Conservation (phyloP, 2,113 vertebrate species). For the Sardina pilchardus region DNA sequence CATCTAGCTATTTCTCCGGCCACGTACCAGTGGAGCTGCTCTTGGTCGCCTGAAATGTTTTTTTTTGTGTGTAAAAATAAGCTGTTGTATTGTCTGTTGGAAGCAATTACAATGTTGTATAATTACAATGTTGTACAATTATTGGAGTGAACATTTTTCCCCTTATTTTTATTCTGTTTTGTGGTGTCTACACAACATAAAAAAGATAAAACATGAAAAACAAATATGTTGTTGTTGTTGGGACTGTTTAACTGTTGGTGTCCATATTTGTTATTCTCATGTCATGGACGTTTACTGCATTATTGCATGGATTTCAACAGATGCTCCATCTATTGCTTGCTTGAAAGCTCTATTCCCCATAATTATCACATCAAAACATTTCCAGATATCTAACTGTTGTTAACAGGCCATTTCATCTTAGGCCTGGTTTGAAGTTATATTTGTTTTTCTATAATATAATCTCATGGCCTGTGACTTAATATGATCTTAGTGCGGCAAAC, state of each 20-base stretch:
- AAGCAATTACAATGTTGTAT: neutral
- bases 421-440: neutral
- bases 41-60: neutral
- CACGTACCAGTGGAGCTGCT: neutral
- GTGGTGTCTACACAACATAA: neutral
- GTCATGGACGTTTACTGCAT: neutral
- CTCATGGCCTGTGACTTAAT: neutral
- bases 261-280: neutral
- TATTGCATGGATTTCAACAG: neutral
- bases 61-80: neutral
- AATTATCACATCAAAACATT: conserved; percentile 3
- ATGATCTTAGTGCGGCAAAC: neutral
- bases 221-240: neutral
- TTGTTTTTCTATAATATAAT: neutral
- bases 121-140: too few relatives aligned
- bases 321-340: neutral
- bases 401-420: neutral
- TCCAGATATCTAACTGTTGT: neutral
- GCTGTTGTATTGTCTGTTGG: neutral
- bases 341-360: neutral
- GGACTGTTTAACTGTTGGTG: neutral
- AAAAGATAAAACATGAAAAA: neutral
- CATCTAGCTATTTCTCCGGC: neutral
- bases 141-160: too few relatives aligned
- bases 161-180: neutral